phyloP scores from a whole-genome alignment of 2,888 invertebrate species.

The Ferdinandea cuprea region DNA sequence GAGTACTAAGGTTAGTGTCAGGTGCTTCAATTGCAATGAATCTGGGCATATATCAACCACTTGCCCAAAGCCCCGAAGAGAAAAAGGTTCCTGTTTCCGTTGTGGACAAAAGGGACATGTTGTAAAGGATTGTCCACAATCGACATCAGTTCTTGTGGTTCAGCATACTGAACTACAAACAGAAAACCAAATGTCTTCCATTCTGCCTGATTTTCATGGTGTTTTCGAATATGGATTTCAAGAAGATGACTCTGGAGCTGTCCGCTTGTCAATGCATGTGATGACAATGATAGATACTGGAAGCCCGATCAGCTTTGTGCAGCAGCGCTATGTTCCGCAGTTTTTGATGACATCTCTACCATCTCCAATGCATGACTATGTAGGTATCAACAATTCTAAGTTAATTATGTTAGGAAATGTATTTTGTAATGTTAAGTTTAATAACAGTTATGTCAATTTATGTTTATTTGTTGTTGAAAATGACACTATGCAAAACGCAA shows the following conservation, averaged over 20 bases:
- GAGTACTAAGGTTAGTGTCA: not conserved
- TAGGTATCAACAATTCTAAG: conserved; percentile 38
- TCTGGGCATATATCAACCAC: conserved; percentile 12
- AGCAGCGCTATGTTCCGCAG: conserved; percentile 22
- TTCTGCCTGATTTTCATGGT: conserved; percentile 36
- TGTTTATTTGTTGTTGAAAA: conserved; percentile 42
- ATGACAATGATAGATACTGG: too few species aligned
- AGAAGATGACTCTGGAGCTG: not conserved
- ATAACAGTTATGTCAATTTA: conserved; percentile 22
- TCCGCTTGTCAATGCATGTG: not conserved
- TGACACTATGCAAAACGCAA: conserved; percentile 34
- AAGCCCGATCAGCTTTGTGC: conserved; percentile 46
- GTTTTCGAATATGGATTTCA: conserved; percentile 1
- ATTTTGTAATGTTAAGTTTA: conserved; percentile 29
- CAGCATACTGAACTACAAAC: not conserved
- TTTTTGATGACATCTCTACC: conserved; percentile 21
- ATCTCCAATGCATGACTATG: conserved; percentile 2
- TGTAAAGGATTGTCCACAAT: conserved; percentile 21
- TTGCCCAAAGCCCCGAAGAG: conserved; percentile 29
- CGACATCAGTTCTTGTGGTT: conserved; percentile 7
- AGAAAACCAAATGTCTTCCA: not conserved
- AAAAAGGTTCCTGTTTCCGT: conserved; percentile 29
- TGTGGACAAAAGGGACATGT: conserved; percentile 40
- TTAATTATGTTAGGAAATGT: conserved; percentile 38
- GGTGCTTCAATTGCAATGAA: conserved; percentile 40